Percentiles rank a stretch among this genome's conserved stretches.
Conservation (phyloP, 2,797 vertebrate species). For the Meriones psammophilus region DNA sequence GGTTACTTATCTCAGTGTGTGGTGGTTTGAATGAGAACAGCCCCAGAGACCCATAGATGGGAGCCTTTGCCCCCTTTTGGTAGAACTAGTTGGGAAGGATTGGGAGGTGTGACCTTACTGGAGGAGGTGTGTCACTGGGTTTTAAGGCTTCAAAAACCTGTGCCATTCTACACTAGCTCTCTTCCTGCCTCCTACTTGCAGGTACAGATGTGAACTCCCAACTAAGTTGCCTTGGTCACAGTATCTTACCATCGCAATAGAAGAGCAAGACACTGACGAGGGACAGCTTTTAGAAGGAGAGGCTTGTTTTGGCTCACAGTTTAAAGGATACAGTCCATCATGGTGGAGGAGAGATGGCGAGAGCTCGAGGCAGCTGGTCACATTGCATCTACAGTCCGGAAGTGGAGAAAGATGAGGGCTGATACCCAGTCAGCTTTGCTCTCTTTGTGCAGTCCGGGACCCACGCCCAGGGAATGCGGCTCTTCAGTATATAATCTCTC, state of each 20-base stretch:
- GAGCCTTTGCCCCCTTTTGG: background rate
- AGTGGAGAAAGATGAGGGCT: background rate
- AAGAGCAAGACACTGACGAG: background rate
- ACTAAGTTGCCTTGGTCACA: background rate
- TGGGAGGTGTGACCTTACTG: background rate
- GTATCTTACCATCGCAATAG: background rate
- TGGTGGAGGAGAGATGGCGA: background rate
- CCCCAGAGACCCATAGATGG: background rate
- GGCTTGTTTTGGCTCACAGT: background rate
- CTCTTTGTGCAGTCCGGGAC: background rate
- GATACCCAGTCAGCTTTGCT: background rate
- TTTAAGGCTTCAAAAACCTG: background rate
- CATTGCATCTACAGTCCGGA: background rate
- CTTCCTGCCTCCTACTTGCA: background rate
- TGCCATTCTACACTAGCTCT: background rate
- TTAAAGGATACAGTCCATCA: background rate
- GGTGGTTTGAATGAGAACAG: background rate
- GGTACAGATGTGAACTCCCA: background rate
- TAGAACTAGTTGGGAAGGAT: background rate
- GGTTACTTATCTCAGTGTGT: background rate
- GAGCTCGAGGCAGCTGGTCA: background rate
- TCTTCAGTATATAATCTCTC: background rate
- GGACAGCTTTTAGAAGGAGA: background rate
- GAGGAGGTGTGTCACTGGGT: background rate
- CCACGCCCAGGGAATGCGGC: background rate